A percentile compares a stretch with the other conserved stretches of the same genome.
Evolutionary conservation across 1,140 invertebrate species (phyloP).

Genomic region (Cotesia glomerata): DNA sequence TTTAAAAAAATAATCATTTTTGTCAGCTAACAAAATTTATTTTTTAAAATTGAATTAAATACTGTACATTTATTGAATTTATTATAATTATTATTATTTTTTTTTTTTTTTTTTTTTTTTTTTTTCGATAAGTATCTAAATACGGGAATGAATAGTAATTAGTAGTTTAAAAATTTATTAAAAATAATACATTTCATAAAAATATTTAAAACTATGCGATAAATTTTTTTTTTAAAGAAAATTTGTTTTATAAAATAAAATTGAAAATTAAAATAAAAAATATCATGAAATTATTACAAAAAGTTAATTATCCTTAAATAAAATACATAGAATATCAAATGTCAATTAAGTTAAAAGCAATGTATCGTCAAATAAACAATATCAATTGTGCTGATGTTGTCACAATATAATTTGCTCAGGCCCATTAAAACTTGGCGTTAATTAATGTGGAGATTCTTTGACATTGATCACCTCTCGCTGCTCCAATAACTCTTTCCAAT

Average conservation of each 20-base stretch:
- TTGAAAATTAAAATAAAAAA: background rate
- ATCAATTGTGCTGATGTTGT: background rate
- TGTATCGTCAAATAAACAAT: background rate
- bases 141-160: constrained; percentile 47
- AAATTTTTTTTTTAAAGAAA: background rate
- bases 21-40: constrained; percentile 50
- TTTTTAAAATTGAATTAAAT: constrained; percentile 55
- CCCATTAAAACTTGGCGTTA: background rate
- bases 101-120: constrained; percentile 5
- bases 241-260: background rate
- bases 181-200: background rate
- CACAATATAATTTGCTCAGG: background rate
- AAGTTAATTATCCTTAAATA: constrained; percentile 38
- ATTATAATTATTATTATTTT: constrained; percentile 31
- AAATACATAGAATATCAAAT: constrained; percentile 37
- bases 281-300: constrained; percentile 23
- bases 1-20: too few species aligned
- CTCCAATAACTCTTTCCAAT: constrained; percentile 61
- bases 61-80: constrained; percentile 52
- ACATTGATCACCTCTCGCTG: constrained; percentile 59
- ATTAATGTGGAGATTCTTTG: constrained; percentile 10
- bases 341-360: constrained; percentile 29
- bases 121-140: constrained; percentile 39
- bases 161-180: constrained; percentile 19
- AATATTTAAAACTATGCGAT: background rate